These are phyloP conservation scores for Oncorhynchus nerka DNA, from an alignment of 2,113 vertebrate genomes.

Conservation along the genomic window DNA sequence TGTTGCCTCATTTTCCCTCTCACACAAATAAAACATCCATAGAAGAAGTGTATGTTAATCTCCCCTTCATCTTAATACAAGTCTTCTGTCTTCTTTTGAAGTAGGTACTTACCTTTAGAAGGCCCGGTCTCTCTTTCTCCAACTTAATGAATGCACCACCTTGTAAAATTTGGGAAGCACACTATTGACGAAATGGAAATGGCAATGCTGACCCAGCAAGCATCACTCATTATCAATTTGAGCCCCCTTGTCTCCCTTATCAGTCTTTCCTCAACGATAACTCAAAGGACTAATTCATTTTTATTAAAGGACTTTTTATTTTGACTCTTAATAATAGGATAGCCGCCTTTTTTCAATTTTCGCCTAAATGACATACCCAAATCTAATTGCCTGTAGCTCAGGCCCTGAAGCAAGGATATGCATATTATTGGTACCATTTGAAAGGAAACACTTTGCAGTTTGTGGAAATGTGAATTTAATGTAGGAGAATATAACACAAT, in stretches of 20 bases:
- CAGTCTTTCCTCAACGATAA: slow-evolving; percentile 42
- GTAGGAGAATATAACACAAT: too few relatives aligned
- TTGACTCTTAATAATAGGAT: background rate
- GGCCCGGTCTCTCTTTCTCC: slow-evolving; percentile 40
- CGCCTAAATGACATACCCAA: too few relatives aligned
- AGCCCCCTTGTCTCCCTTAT: slow-evolving; percentile 47
- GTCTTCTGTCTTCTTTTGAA: slow-evolving; percentile 49
- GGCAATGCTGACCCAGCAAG: slow-evolving; percentile 67
- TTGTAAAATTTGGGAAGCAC: slow-evolving; percentile 41
- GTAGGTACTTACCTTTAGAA: slow-evolving; percentile 40
- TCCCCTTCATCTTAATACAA: slow-evolving; percentile 46
- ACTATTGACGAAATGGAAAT: slow-evolving; percentile 68
- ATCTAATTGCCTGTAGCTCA: too few relatives aligned
- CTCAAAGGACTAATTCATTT: slow-evolving; percentile 58
- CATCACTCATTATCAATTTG: slow-evolving; percentile 46
- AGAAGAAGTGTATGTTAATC: slow-evolving; percentile 52
- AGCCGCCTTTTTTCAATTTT: too few relatives aligned
- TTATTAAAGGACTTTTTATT: slow-evolving; percentile 33
- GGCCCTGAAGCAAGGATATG: too few relatives aligned
- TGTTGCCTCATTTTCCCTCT: slow-evolving; percentile 19
- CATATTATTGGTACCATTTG: too few relatives aligned
- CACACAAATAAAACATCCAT: slow-evolving; percentile 27
- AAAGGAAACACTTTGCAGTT: too few relatives aligned
- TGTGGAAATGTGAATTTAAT: too few relatives aligned
- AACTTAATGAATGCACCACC: slow-evolving; percentile 5